Conservation (phyloP, 2,888 invertebrate species). For the Glomeris marginata region DNA sequence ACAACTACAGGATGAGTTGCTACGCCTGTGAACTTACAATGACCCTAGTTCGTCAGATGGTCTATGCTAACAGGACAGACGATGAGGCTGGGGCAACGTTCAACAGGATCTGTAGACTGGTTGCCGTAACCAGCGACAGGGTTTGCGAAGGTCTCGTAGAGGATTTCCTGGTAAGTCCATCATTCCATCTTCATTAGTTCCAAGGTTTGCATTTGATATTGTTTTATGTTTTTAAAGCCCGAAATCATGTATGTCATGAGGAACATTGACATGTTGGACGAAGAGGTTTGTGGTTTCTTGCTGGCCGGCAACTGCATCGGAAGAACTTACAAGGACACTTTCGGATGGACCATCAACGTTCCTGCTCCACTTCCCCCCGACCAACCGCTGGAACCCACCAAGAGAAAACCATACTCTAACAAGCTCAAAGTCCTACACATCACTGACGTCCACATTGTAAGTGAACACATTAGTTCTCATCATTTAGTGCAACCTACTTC, state of each 20-base stretch:
- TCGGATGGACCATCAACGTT: constrained; percentile 8
- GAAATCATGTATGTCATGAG: constrained; percentile 7
- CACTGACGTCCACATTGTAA: constrained; percentile 9
- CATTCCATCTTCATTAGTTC: neutral
- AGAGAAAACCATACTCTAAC: constrained; percentile 8
- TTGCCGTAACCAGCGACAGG: constrained; percentile 6
- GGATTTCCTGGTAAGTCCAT: constrained; percentile 9
- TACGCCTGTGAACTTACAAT: constrained; percentile 9
- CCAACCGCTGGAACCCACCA: constrained; percentile 15
- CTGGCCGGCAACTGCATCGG: constrained; percentile 9
- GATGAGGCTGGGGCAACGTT: constrained; percentile 5
- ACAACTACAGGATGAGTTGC: constrained; percentile 8
- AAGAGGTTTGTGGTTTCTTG: constrained; percentile 9
- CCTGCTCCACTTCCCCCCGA: neutral
- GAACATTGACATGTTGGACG: constrained; percentile 5
- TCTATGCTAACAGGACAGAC: constrained; percentile 7
- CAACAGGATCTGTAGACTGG: constrained; percentile 5
- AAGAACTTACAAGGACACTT: constrained; percentile 7
- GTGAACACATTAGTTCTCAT: too few relatives aligned
- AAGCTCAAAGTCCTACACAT: constrained; percentile 10
- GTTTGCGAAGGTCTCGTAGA: constrained; percentile 10
- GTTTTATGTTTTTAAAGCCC: constrained; percentile 1
- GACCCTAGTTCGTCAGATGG: constrained; percentile 6
- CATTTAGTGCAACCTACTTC: too few relatives aligned
- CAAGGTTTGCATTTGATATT: neutral